A percentile compares a stretch with the other conserved stretches of the same genome.
These are phyloP conservation scores for Dicranocentrus wangi DNA, from an alignment of 2,888 invertebrate species.

Conservation along the genomic window DNA sequence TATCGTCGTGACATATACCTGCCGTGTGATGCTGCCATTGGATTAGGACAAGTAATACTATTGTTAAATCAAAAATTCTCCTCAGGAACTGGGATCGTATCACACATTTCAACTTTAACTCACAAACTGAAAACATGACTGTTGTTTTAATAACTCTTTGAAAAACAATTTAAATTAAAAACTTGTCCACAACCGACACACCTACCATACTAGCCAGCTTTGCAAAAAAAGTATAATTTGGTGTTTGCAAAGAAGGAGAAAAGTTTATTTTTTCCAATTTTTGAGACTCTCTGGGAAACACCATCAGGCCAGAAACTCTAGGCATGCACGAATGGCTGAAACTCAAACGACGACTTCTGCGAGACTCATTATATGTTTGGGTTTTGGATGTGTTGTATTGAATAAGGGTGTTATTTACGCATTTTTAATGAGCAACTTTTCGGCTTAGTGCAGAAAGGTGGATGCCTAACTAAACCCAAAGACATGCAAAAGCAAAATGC, in stretches of 20 bases:
- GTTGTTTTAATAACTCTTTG: no score
- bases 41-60: background rate
- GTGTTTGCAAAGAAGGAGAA: no score
- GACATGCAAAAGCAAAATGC: background rate
- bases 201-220: no score
- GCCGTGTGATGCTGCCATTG: background rate
- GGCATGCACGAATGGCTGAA: background rate
- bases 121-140: no score
- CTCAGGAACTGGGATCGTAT: no score
- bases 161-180: no score
- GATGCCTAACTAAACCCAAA: background rate
- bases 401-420: background rate
- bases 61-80: no score
- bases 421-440: background rate
- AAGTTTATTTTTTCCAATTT: background rate
- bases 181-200: no score
- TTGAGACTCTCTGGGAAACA: background rate
- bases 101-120: no score
- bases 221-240: no score
- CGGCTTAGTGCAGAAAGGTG: background rate
- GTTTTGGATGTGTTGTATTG: background rate
- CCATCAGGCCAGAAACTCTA: background rate
- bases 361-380: background rate
- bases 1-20: background rate
- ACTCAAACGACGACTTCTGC: background rate